Percentiles rank a stretch among this genome's conserved stretches.
Conservation (phyloP, 2,113 vertebrate genomes). For the Pituophis catenifer region DNA sequence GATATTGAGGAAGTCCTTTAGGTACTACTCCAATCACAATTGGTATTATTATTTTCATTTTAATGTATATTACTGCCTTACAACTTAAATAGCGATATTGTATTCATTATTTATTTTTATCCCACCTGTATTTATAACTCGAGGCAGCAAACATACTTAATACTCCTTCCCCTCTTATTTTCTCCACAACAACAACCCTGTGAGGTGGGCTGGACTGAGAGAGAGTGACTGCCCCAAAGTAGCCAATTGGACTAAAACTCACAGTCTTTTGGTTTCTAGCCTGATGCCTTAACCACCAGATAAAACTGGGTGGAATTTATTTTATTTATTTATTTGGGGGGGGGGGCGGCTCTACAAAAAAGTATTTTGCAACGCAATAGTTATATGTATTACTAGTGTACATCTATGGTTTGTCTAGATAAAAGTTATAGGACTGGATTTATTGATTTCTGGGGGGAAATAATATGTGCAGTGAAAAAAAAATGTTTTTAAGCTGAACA, state of each 20-base stretch:
- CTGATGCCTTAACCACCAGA: neutral
- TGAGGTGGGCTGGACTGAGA: neutral
- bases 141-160: neutral
- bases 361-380: neutral
- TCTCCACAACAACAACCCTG: neutral
- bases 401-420: neutral
- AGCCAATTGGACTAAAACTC: neutral
- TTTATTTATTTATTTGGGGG: neutral
- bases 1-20: neutral
- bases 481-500: neutral
- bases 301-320: neutral
- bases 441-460: neutral
- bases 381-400: neutral
- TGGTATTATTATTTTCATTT: neutral
- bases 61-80: neutral
- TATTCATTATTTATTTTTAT: neutral
- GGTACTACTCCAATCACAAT: neutral
- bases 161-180: neutral
- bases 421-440: neutral
- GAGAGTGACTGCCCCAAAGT: neutral
- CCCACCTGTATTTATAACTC: neutral
- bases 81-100: neutral
- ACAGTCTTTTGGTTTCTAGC: neutral
- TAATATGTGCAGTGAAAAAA: neutral
- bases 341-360: neutral